Percentiles rank a stretch among this genome's conserved stretches.
These are phyloP conservation scores for Oncorhynchus tshawytscha DNA, from an alignment of 2,113 vertebrate species.

Conservation along the genomic window DNA sequence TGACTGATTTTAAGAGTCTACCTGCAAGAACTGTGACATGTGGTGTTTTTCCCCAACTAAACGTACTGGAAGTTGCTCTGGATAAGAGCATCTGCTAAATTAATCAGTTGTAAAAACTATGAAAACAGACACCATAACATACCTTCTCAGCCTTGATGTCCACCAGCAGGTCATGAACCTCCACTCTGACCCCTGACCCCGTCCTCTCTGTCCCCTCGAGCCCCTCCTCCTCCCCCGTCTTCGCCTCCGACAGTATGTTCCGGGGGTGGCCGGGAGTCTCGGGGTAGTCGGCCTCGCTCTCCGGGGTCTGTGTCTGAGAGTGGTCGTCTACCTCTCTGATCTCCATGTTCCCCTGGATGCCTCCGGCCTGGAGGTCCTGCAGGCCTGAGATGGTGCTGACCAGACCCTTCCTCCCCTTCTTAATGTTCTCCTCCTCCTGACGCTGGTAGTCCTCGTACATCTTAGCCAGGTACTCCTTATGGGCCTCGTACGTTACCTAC, in stretches of 20 bases:
- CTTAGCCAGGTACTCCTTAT: constrained; percentile 97
- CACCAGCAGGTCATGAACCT: constrained; percentile 94
- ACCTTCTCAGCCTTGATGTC: constrained; percentile 95
- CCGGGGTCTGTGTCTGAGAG: constrained; percentile 94
- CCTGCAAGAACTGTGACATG: too few species aligned
- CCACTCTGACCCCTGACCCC: constrained; percentile 84
- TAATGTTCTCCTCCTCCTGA: constrained; percentile 98
- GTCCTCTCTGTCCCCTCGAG: constrained; percentile 62
- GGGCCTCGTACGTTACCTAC: constrained; percentile 97
- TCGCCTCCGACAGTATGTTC: constrained; percentile 67
- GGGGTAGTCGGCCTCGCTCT: constrained; percentile 91
- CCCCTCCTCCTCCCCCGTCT: constrained; percentile 9
- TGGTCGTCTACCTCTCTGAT: constrained; percentile 92
- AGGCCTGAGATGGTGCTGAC: constrained; percentile 98
- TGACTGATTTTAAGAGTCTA: too few species aligned
- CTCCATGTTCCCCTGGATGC: constrained; percentile 91
- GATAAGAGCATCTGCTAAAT: too few species aligned
- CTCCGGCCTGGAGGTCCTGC: constrained; percentile 83
- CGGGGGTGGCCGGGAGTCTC: too few species aligned
- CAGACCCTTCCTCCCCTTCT: constrained; percentile 96
- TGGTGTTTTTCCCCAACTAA: too few species aligned
- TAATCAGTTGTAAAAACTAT: too few species aligned
- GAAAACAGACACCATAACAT: too few species aligned
- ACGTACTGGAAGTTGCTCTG: too few species aligned
- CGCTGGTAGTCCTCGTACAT: constrained; percentile 99